Evolutionary conservation across 2,113 vertebrate species (phyloP).

Genomic region (Callaeas wilsoni): DNA sequence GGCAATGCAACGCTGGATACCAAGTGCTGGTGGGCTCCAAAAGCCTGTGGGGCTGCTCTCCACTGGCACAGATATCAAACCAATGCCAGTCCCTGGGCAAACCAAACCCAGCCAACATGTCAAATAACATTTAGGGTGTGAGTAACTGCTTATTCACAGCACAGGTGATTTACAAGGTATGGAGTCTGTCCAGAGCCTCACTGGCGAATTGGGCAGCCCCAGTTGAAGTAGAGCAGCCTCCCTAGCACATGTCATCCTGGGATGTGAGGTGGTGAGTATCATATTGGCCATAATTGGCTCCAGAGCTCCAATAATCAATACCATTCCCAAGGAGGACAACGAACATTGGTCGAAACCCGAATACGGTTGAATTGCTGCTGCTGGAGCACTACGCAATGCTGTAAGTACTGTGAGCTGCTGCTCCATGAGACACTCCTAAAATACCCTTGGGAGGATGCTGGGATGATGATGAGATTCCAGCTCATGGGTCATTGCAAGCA

Average conservation of each 20-base stretch:
- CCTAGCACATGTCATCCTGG: background rate
- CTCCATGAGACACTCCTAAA: background rate
- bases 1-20: fast-evolving
- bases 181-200: background rate
- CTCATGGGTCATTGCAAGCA: background rate
- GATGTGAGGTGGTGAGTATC: background rate
- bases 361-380: background rate
- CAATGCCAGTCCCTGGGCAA: background rate
- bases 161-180: background rate
- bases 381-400: background rate
- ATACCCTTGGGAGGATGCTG: background rate
- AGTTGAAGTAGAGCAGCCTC: background rate
- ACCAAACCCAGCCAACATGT: background rate
- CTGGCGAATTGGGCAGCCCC: background rate
- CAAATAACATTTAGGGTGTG: background rate
- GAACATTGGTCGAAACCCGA: background rate
- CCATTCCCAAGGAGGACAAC: slow-evolving; percentile 6
- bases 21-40: background rate
- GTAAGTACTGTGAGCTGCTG: background rate
- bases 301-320: background rate
- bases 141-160: background rate
- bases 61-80: background rate
- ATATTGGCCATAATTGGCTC: background rate
- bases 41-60: background rate
- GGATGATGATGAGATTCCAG: background rate